These are phyloP conservation scores for Proisotoma minuta DNA, from an alignment of 2,888 invertebrate species.

Conservation along the genomic window DNA sequence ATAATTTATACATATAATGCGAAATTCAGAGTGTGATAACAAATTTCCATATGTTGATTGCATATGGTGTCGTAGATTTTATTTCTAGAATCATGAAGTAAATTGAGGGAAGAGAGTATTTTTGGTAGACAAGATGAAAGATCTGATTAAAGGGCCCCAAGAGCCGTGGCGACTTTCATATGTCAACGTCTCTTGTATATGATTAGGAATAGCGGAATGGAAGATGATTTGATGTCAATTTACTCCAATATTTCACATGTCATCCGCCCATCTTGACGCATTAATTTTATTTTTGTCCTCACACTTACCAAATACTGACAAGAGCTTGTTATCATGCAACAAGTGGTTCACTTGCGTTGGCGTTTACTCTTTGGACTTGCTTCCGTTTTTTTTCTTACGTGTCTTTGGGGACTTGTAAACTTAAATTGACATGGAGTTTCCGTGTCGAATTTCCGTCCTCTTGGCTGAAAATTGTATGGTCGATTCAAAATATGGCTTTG, in stretches of 20 bases:
- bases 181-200: neutral
- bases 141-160: neutral
- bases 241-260: neutral
- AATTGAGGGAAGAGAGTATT: neutral
- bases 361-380: neutral
- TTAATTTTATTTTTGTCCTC: constrained; percentile 2
- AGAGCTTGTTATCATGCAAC: constrained; percentile 12
- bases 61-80: no score
- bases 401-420: constrained; percentile 5
- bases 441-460: constrained; percentile 5
- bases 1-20: no score
- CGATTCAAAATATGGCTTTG: no score
- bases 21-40: no score
- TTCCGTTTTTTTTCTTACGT: neutral
- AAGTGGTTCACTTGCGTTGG: constrained; percentile 9
- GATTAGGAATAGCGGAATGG: neutral
- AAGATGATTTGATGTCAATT: neutral
- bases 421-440: constrained; percentile 10
- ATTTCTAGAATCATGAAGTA: no score
- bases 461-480: no score
- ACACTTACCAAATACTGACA: neutral
- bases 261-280: constrained; percentile 2
- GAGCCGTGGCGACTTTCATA: neutral
- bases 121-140: neutral
- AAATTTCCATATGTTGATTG: no score